Conservation (phyloP, 2,113 vertebrate genomes). For the Suricata suricatta region DNA sequence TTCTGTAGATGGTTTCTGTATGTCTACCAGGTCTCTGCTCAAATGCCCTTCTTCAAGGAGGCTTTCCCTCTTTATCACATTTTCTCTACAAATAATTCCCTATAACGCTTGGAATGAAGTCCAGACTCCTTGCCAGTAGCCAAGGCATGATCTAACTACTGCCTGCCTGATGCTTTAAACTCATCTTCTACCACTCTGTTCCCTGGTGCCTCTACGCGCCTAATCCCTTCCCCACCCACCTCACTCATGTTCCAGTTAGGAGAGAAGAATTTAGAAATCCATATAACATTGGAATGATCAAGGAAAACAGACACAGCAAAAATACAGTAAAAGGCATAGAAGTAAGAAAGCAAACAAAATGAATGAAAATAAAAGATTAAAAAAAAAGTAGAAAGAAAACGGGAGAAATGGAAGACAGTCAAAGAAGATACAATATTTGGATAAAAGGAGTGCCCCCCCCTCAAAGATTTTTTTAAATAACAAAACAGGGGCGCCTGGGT, state of each 20-base stretch:
- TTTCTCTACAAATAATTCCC: not conserved
- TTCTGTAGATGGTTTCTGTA: not conserved
- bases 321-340: not conserved
- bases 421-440: not conserved
- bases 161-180: not conserved
- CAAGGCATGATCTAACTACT: not conserved
- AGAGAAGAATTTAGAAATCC: not conserved
- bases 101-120: not conserved
- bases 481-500: no score
- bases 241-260: not conserved
- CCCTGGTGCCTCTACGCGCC: not conserved
- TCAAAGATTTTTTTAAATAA: not conserved
- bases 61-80: not conserved
- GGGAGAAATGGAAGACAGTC: not conserved
- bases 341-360: constrained; percentile 26
- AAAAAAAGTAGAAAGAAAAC: not conserved
- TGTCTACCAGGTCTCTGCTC: not conserved
- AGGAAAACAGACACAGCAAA: not conserved
- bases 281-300: not conserved
- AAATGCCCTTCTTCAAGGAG: not conserved
- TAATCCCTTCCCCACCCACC: not conserved
- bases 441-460: not conserved
- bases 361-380: not conserved
- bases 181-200: not conserved
- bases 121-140: not conserved